phyloP scores from a whole-genome alignment of 2,797 vertebrate species.

The Gymnothorax javanicus region DNA sequence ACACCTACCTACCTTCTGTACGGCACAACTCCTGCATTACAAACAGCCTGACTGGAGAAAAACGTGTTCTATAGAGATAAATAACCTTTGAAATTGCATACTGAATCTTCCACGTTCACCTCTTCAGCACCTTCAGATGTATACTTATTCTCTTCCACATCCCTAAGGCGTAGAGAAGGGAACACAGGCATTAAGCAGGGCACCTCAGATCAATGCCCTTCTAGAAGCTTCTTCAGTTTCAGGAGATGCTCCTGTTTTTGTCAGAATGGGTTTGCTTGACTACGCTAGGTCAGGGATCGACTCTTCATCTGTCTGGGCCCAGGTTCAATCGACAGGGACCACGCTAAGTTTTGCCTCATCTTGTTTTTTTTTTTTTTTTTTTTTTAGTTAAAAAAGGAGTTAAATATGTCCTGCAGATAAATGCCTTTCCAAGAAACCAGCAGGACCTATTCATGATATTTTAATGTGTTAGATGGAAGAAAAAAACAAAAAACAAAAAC shows the following conservation, averaged over 20 bases:
- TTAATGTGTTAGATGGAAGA: not conserved
- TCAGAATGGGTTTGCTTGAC: not conserved
- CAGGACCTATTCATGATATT: not conserved
- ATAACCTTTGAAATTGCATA: not conserved
- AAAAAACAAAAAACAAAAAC: not conserved
- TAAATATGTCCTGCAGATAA: not conserved
- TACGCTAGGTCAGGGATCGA: not conserved
- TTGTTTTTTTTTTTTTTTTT: too few relatives aligned
- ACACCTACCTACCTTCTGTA: conserved; percentile 20
- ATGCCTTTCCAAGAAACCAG: not conserved
- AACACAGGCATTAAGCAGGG: not conserved
- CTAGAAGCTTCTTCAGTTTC: not conserved
- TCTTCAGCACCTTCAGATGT: not conserved
- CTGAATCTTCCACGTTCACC: not conserved
- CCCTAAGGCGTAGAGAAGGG: not conserved
- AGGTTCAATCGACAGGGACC: not conserved
- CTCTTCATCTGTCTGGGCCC: not conserved
- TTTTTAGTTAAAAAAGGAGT: not conserved
- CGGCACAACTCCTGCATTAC: conserved; percentile 4
- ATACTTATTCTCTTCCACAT: not conserved
- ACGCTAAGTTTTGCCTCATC: not conserved
- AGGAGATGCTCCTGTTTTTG: not conserved
- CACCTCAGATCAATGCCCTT: not conserved
- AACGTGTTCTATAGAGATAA: not conserved
- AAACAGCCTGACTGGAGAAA: not conserved